Evolutionary conservation across 2,797 vertebrate genomes (phyloP).

Genomic region (Halcyon leucocephala): DNA sequence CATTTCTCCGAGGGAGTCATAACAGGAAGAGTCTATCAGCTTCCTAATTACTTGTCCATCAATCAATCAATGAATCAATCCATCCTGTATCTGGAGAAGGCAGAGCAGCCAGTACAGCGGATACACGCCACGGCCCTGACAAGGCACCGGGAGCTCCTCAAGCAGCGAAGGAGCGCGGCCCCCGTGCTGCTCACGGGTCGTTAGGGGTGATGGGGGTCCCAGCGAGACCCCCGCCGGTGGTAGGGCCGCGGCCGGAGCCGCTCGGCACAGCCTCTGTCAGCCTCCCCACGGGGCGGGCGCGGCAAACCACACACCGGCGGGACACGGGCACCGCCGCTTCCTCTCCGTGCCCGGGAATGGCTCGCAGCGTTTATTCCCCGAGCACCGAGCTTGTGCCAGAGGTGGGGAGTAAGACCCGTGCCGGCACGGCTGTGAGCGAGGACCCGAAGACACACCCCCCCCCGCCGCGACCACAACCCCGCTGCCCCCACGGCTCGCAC

Average conservation of each 20-base stretch:
- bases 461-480: no score
- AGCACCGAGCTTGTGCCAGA: not conserved
- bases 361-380: not conserved
- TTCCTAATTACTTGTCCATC: not conserved
- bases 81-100: not conserved
- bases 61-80: no score
- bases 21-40: not conserved
- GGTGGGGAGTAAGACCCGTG: not conserved
- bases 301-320: rapidly evolving
- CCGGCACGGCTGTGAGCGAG: not conserved
- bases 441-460: no score
- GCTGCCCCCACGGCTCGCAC: no score
- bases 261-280: not conserved
- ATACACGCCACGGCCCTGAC: not conserved
- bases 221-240: rapidly evolving
- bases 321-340: no score
- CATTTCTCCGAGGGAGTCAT: not conserved
- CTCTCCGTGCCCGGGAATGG: not conserved
- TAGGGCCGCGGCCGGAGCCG: not conserved
- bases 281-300: rapidly evolving
- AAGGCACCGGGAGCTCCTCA: not conserved
- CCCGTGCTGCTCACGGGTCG: no score
- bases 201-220: not conserved
- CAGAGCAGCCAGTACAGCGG: not conserved
- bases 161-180: not conserved